These are phyloP conservation scores for Menidia beryllina DNA, from an alignment of 2,113 vertebrate genomes.

Conservation along the genomic window DNA sequence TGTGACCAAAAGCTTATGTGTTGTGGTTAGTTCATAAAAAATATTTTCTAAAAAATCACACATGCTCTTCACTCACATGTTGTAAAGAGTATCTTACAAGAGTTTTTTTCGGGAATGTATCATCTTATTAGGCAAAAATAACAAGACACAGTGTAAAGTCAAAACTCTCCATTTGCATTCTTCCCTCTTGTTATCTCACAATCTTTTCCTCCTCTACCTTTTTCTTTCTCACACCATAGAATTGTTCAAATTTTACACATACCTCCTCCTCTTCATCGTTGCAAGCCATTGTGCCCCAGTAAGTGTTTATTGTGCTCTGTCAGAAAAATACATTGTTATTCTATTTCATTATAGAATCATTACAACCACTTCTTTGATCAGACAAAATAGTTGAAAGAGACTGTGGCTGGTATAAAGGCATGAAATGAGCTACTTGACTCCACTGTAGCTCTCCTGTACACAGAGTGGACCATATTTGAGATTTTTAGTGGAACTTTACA, in stretches of 20 bases:
- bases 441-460: not conserved
- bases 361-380: not conserved
- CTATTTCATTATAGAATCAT: not conserved
- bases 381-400: not conserved
- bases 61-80: not conserved
- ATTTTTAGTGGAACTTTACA: not conserved
- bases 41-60: slow-evolving; percentile 31
- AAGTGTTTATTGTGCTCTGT: slow-evolving; percentile 1
- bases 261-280: not conserved
- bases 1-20: slow-evolving; percentile 15
- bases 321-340: not conserved
- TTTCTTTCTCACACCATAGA: slow-evolving; percentile 31
- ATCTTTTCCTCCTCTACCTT: slow-evolving; percentile 44
- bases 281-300: slow-evolving; percentile 3
- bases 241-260: not conserved
- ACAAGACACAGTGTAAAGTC: slow-evolving; percentile 68
- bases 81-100: slow-evolving; percentile 60
- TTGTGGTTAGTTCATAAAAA: slow-evolving; percentile 29
- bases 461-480: not conserved
- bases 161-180: slow-evolving; percentile 57
- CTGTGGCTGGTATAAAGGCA: too few relatives aligned
- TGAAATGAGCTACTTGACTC: not conserved
- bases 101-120: slow-evolving; percentile 72
- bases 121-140: slow-evolving; percentile 69
- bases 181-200: slow-evolving; percentile 50